Evolutionary conservation across 2,888 invertebrate species (phyloP), one percentile per base, ranked within the genome.

Genomic region (Andrena flavipes): DNA sequence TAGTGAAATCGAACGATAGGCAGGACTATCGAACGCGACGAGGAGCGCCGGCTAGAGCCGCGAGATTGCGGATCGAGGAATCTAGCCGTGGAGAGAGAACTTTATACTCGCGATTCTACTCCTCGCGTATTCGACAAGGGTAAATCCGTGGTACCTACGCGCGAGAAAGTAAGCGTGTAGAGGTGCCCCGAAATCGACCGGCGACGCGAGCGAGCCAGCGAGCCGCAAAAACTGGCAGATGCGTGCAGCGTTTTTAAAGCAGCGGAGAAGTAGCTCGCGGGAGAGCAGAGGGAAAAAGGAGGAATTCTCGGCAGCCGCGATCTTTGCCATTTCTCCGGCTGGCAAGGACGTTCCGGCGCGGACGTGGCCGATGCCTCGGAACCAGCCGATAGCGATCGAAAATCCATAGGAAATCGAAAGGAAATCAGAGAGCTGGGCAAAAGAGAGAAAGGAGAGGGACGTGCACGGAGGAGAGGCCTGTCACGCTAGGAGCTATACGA

Each of bases 171-270:
- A 42, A 81, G 33, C 20, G 23, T 3, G 20, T 75, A 79, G 51
- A 67, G 33, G 48, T 62, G 76, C 56, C 64, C 71, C 76, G 73
- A 76, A 85, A 85, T 78, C 75, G 85, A 78, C 65, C 82, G 75
- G 54, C 73, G 72, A 76, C 69, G 74, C 72, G 56, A 63, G 73
- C 69, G 35, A 74, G 30, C 64, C 62, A 20, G 29, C 26, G 68
- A 30, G 64, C 54, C 23, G 72, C 74, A 87, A 87, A 87, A 87
- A 87, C 87, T 86, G 77, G 87, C 87, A 63, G 87, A 82, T 84
- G 84, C 84, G 72, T 82, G 86, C 80, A 73, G 76, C 73, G 86
- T 87, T 87, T 87, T 87, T 84, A 87, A 87, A 85, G 85, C 77
- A 70, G 75, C 33, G 68, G 60, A 51, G 67, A 74, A 35, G 62